Evolutionary conservation across 2,888 invertebrate species (phyloP).

Genomic region (Amblyjoppa proteus): DNA sequence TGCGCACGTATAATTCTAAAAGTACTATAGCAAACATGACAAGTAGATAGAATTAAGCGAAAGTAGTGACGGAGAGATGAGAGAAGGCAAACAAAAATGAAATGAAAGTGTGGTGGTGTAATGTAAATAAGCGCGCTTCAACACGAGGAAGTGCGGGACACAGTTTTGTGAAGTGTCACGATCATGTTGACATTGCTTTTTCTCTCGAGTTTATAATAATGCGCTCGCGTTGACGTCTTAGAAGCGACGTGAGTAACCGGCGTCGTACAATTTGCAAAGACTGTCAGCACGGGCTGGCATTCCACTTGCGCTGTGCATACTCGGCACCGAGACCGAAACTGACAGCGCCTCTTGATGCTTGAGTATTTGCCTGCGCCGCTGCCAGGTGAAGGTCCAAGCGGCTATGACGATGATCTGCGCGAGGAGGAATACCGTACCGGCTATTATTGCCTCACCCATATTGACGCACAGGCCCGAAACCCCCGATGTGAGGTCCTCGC

Average conservation of each 20-base stretch:
- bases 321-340: constrained; percentile 88
- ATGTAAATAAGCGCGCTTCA: constrained; percentile 50
- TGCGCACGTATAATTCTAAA: constrained; percentile 36
- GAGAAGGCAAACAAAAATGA: constrained; percentile 8
- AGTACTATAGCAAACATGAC: constrained; percentile 57
- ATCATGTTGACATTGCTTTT: constrained; percentile 36
- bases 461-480: constrained; percentile 89
- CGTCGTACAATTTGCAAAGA: constrained; percentile 95
- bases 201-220: constrained; percentile 39
- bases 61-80: constrained; percentile 11
- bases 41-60: constrained; percentile 48
- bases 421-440: constrained; percentile 93
- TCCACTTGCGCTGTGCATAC: constrained; percentile 85
- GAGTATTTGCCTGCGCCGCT: constrained; percentile 89
- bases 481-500: constrained; percentile 85
- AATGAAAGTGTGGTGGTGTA: constrained; percentile 45
- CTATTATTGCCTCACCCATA: constrained; percentile 93
- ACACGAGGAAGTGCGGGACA: constrained; percentile 46
- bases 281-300: constrained; percentile 89
- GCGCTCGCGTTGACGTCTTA: constrained; percentile 79
- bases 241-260: constrained; percentile 91
- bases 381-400: constrained; percentile 96
- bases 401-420: constrained; percentile 95
- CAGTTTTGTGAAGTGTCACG: constrained; percentile 21
- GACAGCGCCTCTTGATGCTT: constrained; percentile 88